Conservation (phyloP, 1,140 invertebrate species). For the Archivesica marissinica region DNA sequence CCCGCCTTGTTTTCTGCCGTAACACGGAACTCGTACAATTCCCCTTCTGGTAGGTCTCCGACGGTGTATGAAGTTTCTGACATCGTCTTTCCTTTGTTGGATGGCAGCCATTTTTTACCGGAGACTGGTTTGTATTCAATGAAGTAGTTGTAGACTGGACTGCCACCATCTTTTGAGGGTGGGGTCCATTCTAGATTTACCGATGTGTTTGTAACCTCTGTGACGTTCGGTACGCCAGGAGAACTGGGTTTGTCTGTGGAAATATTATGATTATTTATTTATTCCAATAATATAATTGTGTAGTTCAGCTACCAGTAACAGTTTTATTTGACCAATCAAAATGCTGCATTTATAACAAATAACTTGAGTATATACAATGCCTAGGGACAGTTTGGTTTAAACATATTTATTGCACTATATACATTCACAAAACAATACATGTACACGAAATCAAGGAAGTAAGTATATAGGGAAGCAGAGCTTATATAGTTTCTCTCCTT, state of each 20-base stretch:
- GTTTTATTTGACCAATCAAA: too few species aligned
- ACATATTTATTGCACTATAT: too few species aligned
- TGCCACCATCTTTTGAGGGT: constrained; percentile 95
- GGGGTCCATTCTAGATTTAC: constrained; percentile 96
- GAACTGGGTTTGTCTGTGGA: constrained; percentile 84
- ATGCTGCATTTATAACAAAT: too few species aligned
- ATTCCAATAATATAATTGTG: too few species aligned
- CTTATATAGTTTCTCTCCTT: too few species aligned
- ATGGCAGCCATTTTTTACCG: constrained; percentile 85
- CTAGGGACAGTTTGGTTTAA: too few species aligned
- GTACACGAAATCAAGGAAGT: too few species aligned
- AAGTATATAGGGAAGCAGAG: too few species aligned
- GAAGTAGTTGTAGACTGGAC: constrained; percentile 96
- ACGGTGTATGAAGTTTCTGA: constrained; percentile 77
- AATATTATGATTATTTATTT: too few species aligned
- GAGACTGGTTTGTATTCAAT: constrained; percentile 96
- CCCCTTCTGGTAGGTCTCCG: constrained; percentile 92
- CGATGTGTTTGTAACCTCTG: constrained; percentile 95
- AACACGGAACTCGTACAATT: constrained; percentile 98
- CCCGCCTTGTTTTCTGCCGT: constrained; percentile 97
- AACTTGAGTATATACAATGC: too few species aligned
- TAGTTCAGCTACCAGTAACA: too few species aligned
- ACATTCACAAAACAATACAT: too few species aligned
- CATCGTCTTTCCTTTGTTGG: constrained; percentile 88
- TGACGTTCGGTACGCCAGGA: constrained; percentile 88